Percentiles rank a stretch among this genome's conserved stretches.
phyloP scores from a whole-genome alignment of 2,888 invertebrate genomes.

The Phyllotreta cruciferae region DNA sequence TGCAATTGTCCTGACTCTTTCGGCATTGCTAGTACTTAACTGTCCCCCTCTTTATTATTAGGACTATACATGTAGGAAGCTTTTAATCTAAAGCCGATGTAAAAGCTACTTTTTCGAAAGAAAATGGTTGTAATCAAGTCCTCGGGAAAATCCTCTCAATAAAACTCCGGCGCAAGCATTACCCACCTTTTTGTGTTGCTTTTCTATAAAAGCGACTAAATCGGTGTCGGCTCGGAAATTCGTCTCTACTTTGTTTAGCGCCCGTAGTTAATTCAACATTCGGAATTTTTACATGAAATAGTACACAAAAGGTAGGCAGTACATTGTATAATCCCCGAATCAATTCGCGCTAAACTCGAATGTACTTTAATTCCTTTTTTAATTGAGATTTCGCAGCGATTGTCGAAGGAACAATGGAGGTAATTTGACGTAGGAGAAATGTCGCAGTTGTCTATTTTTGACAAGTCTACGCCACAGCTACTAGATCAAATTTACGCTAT shows the following conservation, averaged over 20 bases:
- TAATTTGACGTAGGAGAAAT: too few species aligned
- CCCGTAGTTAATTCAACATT: slow-evolving; percentile 23
- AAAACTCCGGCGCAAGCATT: slow-evolving; percentile 18
- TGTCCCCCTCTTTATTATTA: too few species aligned
- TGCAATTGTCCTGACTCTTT: too few species aligned
- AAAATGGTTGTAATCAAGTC: slow-evolving; percentile 10
- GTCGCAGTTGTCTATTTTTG: too few species aligned
- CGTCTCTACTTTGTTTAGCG: slow-evolving; percentile 20
- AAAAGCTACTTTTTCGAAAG: not conserved
- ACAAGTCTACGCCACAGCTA: too few species aligned
- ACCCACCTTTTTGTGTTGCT: slow-evolving; percentile 14
- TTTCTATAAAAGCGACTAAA: slow-evolving; percentile 2
- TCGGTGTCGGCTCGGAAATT: slow-evolving; percentile 7
- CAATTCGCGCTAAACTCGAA: too few species aligned
- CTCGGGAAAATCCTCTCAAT: slow-evolving; percentile 17
- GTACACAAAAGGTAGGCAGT: not conserved
- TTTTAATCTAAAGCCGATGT: not conserved
- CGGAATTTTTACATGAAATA: slow-evolving; percentile 11
- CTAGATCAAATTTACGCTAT: too few species aligned
- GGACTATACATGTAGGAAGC: not conserved
- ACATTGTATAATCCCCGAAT: too few species aligned
- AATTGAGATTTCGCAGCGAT: too few species aligned
- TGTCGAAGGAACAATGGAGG: too few species aligned
- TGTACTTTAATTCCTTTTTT: too few species aligned
- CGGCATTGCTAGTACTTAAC: too few species aligned